Evolutionary conservation across 1,140 invertebrate genomes (phyloP).

Genomic region (Holotrichia oblita): DNA sequence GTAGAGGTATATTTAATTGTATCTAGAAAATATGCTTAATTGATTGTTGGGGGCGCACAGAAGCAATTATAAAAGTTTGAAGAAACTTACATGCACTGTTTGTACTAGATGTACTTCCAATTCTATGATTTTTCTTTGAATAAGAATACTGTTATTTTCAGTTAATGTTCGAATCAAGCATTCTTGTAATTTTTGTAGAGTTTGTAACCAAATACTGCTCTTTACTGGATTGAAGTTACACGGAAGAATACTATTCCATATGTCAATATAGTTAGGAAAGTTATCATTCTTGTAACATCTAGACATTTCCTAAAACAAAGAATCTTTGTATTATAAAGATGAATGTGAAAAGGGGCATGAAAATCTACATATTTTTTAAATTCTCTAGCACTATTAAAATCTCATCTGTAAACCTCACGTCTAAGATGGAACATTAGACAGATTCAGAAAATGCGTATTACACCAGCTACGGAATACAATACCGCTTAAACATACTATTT

Average conservation of each 20-base stretch:
- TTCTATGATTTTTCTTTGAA: neutral
- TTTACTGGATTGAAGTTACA: neutral
- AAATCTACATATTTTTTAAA: too few relatives aligned
- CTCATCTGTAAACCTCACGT: too few relatives aligned
- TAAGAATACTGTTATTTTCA: neutral
- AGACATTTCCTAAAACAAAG: neutral
- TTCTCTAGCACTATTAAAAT: too few relatives aligned
- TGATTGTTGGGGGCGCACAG: neutral
- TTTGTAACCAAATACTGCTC: neutral
- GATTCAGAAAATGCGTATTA: too few relatives aligned
- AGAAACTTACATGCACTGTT: neutral
- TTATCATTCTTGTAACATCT: neutral
- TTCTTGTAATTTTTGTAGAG: neutral
- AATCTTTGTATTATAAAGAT: neutral
- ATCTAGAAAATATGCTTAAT: neutral
- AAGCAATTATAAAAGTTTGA: neutral
- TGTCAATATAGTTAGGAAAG: neutral
- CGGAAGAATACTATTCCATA: neutral
- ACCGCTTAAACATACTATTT: neutral
- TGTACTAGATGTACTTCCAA: neutral
- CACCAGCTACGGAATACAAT: neutral
- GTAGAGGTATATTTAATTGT: neutral
- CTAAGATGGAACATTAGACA: too few relatives aligned
- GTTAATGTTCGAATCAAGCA: neutral
- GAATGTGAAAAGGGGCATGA: neutral